These are phyloP conservation scores for Rhabdornis inornatus DNA, from an alignment of 2,113 vertebrate genomes.

Conservation along the genomic window DNA sequence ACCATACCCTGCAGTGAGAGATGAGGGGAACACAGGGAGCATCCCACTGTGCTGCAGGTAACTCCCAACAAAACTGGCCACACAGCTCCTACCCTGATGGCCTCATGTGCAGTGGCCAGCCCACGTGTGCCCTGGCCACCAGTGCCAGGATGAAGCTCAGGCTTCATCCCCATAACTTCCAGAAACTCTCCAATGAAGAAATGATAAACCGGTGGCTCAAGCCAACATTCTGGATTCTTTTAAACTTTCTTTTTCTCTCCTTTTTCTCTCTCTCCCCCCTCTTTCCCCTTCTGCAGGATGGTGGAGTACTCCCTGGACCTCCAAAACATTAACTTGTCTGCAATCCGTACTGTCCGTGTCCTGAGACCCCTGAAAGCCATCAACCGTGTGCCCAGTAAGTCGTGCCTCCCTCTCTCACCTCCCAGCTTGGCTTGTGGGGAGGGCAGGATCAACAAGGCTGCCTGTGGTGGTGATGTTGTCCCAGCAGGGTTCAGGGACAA, in stretches of 20 bases:
- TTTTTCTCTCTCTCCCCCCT: not conserved
- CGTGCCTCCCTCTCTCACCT: not conserved
- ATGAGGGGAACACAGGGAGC: not conserved
- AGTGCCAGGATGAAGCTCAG: not conserved
- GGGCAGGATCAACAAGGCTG: not conserved
- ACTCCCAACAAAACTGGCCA: not conserved
- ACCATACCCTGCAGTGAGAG: not conserved
- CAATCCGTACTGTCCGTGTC: conserved; percentile 94
- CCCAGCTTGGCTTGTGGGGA: not conserved
- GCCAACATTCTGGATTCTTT: not conserved
- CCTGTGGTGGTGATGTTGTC: not conserved
- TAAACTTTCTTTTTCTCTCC: not conserved
- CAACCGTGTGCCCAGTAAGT: conserved; percentile 98
- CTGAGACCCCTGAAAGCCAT: conserved; percentile 97
- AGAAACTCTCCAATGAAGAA: not conserved
- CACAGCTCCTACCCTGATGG: not conserved
- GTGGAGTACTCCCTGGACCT: conserved; percentile 97
- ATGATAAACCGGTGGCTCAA: not conserved
- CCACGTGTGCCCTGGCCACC: fast-evolving
- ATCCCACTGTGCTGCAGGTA: not conserved
- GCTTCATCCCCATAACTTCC: not conserved
- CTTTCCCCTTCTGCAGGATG: conserved; percentile 80
- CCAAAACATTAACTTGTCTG: conserved; percentile 97
- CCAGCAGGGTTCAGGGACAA: not conserved
- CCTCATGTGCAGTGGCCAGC: fast-evolving